Conservation (phyloP, 2,797 vertebrate species). For the Falco rusticolus region DNA sequence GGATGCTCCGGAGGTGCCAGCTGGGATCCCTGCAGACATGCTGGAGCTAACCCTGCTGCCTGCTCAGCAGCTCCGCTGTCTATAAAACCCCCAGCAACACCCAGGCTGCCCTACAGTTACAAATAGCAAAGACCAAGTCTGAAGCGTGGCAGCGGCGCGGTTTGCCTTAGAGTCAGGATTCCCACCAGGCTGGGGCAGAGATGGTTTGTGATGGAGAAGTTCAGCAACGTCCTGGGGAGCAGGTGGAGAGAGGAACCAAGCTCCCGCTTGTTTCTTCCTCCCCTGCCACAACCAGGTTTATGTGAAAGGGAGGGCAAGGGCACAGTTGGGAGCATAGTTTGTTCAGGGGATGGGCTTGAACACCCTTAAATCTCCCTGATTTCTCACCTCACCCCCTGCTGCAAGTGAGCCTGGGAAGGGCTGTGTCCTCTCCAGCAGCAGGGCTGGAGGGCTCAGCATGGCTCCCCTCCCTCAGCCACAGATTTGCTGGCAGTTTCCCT, state of each 20-base stretch:
- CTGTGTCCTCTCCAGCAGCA: background rate
- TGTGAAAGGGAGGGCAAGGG: background rate
- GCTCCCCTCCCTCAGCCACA: background rate
- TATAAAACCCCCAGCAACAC: background rate
- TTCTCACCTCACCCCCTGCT: background rate
- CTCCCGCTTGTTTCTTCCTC: background rate
- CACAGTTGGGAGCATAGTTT: background rate
- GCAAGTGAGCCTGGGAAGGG: background rate
- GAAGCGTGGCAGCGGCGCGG: rapidly evolving
- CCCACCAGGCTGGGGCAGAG: background rate
- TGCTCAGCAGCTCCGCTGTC: background rate
- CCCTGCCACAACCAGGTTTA: rapidly evolving
- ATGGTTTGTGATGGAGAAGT: background rate
- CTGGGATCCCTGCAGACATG: rapidly evolving
- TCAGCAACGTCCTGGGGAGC: background rate
- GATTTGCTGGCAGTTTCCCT: background rate
- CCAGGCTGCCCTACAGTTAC: background rate
- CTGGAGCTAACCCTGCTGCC: background rate
- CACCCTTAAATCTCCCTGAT: rapidly evolving
- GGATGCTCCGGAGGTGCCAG: background rate
- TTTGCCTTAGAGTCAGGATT: background rate
- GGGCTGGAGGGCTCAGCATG: background rate
- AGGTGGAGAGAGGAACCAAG: background rate
- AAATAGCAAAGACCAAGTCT: background rate
- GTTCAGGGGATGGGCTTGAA: background rate